These are phyloP conservation scores for Sebastes schlegelii DNA, from an alignment of 2,113 vertebrate species.

Conservation along the genomic window DNA sequence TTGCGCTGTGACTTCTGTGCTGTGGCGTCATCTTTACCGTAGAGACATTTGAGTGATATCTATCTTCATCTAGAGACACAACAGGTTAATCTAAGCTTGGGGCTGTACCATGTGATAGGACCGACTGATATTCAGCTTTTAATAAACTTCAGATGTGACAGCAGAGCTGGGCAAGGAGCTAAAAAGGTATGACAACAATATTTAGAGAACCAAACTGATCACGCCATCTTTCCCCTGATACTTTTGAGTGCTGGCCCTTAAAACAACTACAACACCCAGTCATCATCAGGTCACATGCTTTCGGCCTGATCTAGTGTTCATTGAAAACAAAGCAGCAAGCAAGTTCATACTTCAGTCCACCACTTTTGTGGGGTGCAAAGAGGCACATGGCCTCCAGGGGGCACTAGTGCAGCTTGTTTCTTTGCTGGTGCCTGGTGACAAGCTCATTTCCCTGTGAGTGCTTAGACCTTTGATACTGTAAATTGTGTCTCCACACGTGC, in stretches of 20 bases:
- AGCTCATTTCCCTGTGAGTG: neutral
- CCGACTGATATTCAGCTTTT: neutral
- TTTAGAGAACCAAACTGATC: neutral
- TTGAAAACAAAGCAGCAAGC: neutral
- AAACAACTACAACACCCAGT: neutral
- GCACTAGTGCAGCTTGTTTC: neutral
- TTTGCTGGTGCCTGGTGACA: neutral
- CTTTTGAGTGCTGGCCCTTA: neutral
- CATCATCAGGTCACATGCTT: neutral
- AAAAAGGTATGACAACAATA: neutral
- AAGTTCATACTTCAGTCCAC: neutral
- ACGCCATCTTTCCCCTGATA: too few relatives aligned
- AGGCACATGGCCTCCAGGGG: neutral
- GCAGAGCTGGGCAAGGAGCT: neutral
- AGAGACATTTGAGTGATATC: neutral
- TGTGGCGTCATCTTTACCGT: neutral
- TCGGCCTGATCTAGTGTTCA: neutral
- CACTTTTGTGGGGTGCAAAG: neutral
- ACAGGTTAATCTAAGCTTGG: neutral
- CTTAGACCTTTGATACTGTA: conserved; percentile 18
- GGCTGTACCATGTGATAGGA: neutral
- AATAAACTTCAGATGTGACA: neutral
- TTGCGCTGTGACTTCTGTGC: neutral
- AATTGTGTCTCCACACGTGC: conserved; percentile 1
- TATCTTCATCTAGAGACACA: neutral